Conservation (phyloP, 2,113 vertebrate species). For the Saccopteryx bilineata region DNA sequence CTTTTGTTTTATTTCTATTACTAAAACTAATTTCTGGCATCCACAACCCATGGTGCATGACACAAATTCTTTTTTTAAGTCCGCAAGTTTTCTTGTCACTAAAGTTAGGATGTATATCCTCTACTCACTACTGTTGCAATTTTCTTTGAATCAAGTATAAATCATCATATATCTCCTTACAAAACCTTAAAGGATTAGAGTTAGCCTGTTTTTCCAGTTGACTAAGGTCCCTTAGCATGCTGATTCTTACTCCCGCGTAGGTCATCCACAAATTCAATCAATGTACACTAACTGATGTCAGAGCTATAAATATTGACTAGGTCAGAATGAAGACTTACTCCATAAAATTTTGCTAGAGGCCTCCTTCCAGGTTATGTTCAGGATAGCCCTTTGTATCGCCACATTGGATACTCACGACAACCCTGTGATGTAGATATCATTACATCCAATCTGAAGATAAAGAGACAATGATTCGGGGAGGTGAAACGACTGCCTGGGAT, state of each 20-base stretch:
- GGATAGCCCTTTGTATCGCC: neutral
- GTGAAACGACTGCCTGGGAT: neutral
- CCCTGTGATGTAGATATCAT: neutral
- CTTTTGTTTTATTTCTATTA: neutral
- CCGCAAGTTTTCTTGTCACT: neutral
- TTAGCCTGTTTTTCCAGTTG: neutral
- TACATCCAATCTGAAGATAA: neutral
- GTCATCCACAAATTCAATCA: neutral
- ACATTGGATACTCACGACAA: neutral
- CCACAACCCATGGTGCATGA: neutral
- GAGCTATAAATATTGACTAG: neutral
- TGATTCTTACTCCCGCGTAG: neutral
- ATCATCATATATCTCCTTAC: neutral
- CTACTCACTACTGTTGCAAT: neutral
- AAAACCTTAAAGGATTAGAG: neutral
- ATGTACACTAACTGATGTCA: neutral
- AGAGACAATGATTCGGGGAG: neutral
- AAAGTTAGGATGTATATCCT: neutral
- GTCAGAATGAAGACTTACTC: neutral
- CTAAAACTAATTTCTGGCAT: neutral
- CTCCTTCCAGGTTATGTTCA: neutral
- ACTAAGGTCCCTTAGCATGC: constrained; percentile 7
- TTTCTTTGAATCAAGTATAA: constrained; percentile 19
- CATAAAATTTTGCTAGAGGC: neutral
- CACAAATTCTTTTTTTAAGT: neutral